Evolutionary conservation across 2,113 vertebrate genomes (phyloP).

Genomic region (Parus major): DNA sequence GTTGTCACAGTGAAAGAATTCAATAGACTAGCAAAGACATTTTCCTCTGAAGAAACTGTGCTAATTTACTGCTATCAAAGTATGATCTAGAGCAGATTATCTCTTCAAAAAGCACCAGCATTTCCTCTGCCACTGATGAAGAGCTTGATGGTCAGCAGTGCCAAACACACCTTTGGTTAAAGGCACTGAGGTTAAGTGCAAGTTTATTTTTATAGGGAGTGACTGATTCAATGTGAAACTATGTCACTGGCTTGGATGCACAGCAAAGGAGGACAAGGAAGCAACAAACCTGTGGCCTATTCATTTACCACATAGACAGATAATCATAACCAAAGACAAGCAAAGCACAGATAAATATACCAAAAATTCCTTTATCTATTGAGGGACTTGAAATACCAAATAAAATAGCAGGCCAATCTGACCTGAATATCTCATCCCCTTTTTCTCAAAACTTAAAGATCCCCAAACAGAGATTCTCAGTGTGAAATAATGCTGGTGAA

Average conservation of each 20-base stretch:
- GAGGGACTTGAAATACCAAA: not conserved
- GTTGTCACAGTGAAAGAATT: constrained; percentile 19
- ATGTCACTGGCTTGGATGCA: not conserved
- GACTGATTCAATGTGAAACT: not conserved
- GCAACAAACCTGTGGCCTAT: not conserved
- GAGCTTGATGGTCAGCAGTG: not conserved
- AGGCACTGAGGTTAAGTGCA: not conserved
- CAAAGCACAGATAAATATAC: not conserved
- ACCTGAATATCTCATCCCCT: not conserved
- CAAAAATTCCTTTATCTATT: not conserved
- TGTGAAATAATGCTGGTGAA: not conserved
- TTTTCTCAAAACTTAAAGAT: not conserved
- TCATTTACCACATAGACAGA: not conserved
- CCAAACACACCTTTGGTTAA: not conserved
- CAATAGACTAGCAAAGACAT: constrained; percentile 1
- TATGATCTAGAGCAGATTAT: not conserved
- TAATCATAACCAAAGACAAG: not conserved
- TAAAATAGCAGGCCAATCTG: not conserved
- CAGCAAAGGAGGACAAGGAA: not conserved
- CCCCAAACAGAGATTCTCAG: not conserved
- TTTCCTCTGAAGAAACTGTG: constrained; percentile 3
- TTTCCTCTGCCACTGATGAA: not conserved
- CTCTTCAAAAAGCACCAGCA: not conserved
- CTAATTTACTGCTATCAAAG: constrained; percentile 31
- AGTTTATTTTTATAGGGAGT: not conserved